Evolutionary conservation across 2,797 vertebrate species (phyloP).

Genomic region (Sebastes aleutianus): DNA sequence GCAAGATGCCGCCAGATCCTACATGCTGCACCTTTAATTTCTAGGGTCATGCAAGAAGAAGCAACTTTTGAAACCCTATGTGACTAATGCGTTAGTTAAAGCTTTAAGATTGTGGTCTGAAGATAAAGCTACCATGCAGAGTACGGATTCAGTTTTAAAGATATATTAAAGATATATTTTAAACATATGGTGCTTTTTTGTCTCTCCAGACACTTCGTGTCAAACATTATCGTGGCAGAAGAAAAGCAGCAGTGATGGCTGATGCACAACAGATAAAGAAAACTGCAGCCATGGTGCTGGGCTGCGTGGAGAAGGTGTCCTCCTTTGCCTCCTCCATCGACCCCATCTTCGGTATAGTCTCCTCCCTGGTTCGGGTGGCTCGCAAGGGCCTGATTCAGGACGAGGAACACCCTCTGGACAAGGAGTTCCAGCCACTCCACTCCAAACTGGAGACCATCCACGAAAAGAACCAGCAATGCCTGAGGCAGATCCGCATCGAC

Average conservation of each 20-base stretch:
- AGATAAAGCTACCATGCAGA: not conserved
- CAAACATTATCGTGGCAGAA: not conserved
- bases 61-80: not conserved
- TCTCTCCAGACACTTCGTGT: constrained; percentile 21
- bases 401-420: constrained; percentile 69
- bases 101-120: not conserved
- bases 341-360: constrained; percentile 83
- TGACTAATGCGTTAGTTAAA: not conserved
- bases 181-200: not conserved
- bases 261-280: constrained; percentile 71
- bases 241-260: constrained; percentile 72
- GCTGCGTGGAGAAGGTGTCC: constrained; percentile 79
- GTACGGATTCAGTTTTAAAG: not conserved
- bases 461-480: constrained; percentile 74
- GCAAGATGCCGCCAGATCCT: accelerated
- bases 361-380: constrained; percentile 78
- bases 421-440: constrained; percentile 76
- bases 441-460: constrained; percentile 80
- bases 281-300: constrained; percentile 71
- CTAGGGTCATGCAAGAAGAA: not conserved
- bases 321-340: constrained; percentile 83
- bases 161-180: not conserved
- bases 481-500: constrained; percentile 75
- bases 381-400: constrained; percentile 74
- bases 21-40: not conserved